Evolutionary conservation across 2,113 vertebrate genomes (phyloP).

Genomic region (Zeus faber): DNA sequence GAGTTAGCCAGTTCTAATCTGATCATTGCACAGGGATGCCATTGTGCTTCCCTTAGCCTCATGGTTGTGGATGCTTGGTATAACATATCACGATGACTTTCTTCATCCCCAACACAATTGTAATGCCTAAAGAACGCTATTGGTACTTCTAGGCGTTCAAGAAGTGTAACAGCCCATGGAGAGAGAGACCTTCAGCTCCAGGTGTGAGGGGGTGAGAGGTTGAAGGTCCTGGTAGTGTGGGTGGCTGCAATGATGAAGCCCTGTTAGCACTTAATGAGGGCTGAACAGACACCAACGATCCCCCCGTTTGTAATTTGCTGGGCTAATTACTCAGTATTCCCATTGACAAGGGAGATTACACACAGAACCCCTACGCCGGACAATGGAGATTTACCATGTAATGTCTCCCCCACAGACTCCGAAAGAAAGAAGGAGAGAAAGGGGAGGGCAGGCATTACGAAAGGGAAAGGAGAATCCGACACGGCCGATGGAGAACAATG

Average conservation of each 20-base stretch:
- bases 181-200: conserved; percentile 28
- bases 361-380: conserved; percentile 40
- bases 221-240: conserved; percentile 68
- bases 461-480: conserved; percentile 27
- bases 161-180: no score
- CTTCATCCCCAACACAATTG: no score
- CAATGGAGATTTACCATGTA: conserved; percentile 69
- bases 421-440: conserved; percentile 44
- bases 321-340: conserved; percentile 72
- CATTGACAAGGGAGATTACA: conserved; percentile 72
- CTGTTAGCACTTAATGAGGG: conserved; percentile 69
- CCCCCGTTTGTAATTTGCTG: conserved; percentile 68
- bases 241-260: conserved; percentile 66
- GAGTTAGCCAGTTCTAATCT: no score
- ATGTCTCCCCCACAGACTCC: conserved; percentile 61
- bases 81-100: no score
- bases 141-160: no score
- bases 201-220: conserved; percentile 63
- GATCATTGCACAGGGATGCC: no score
- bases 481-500: conserved; percentile 54
- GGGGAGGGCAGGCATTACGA: no score
- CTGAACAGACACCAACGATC: conserved; percentile 52
- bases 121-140: no score
- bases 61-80: no score
- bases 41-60: no score